phyloP scores from a whole-genome alignment of 2,888 invertebrate genomes.

The Cantharis lateralis region DNA sequence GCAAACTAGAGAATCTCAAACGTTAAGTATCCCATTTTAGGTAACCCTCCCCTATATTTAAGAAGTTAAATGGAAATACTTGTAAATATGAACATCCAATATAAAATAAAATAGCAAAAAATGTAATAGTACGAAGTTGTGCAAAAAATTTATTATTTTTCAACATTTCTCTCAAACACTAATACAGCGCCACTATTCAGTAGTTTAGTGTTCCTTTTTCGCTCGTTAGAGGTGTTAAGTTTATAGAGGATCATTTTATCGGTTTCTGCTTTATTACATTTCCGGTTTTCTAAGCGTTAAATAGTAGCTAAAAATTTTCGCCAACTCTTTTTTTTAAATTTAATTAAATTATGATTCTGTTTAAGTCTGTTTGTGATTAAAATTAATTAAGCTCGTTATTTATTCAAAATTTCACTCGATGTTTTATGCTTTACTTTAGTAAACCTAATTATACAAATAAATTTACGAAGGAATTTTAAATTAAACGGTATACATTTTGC shows the following conservation, averaged over 20 bases:
- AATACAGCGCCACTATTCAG: conserved; percentile 7
- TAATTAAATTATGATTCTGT: not conserved
- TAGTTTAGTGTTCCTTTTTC: conserved; percentile 14
- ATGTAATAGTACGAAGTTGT: not conserved
- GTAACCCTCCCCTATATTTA: too few relatives aligned
- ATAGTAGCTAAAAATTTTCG: not conserved
- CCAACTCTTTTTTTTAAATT: not conserved
- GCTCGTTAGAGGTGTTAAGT: conserved; percentile 11
- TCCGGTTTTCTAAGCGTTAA: conserved; percentile 1
- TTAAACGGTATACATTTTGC: not conserved
- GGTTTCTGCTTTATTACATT: conserved; percentile 7
- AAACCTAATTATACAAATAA: not conserved
- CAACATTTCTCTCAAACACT: not conserved
- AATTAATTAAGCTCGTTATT: not conserved
- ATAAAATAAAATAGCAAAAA: not conserved
- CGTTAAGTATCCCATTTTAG: too few relatives aligned
- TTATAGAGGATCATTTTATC: conserved; percentile 12
- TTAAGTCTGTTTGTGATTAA: not conserved
- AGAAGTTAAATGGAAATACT: too few relatives aligned
- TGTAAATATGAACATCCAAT: not conserved
- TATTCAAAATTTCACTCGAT: not conserved
- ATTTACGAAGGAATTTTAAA: not conserved
- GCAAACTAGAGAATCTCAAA: too few relatives aligned
- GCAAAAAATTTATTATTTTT: not conserved
- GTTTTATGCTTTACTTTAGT: not conserved